Percentiles rank a stretch among this genome's conserved stretches.
These are phyloP conservation scores for Leguminivora glycinivorella DNA, from an alignment of 1,140 invertebrate species.

Conservation along the genomic window DNA sequence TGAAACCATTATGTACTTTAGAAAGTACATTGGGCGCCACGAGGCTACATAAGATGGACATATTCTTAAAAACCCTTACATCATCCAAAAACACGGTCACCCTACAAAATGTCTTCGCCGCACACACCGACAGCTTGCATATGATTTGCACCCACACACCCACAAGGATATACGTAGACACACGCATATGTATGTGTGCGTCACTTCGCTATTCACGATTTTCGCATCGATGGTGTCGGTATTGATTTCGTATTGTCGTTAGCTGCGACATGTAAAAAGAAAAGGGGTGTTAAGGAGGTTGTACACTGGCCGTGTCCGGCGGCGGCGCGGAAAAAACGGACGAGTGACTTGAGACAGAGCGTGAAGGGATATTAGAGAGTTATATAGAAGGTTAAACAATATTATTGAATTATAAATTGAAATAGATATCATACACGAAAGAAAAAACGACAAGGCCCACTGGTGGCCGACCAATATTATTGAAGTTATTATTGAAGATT, in stretches of 20 bases:
- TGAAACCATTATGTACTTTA: too few species aligned
- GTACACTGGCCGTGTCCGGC: conserved; percentile 40
- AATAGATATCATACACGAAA: too few species aligned
- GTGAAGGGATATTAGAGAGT: neutral
- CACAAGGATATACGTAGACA: too few species aligned
- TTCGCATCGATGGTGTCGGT: conserved; percentile 77
- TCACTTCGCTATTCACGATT: conserved; percentile 70
- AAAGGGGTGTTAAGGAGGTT: conserved; percentile 65
- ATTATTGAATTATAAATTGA: too few species aligned
- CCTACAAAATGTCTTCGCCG: conserved; percentile 59
- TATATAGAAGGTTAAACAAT: neutral
- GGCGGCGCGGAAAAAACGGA: conserved; percentile 26
- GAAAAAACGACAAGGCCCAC: too few species aligned
- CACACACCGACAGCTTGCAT: conserved; percentile 68
- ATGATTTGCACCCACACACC: conserved; percentile 65
- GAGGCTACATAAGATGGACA: neutral
- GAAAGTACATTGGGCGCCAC: too few species aligned
- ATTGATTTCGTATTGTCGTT: conserved; percentile 79
- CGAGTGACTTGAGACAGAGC: neutral
- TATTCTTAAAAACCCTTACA: neutral
- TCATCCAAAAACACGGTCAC: conserved; percentile 44
- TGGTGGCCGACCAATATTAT: too few species aligned
- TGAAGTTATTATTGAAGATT: too few species aligned
- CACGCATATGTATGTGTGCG: conserved; percentile 61
- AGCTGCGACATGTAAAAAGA: conserved; percentile 75